These are phyloP conservation scores for Pilophorus perplexus DNA, from an alignment of 2,888 invertebrate genomes.

Conservation along the genomic window DNA sequence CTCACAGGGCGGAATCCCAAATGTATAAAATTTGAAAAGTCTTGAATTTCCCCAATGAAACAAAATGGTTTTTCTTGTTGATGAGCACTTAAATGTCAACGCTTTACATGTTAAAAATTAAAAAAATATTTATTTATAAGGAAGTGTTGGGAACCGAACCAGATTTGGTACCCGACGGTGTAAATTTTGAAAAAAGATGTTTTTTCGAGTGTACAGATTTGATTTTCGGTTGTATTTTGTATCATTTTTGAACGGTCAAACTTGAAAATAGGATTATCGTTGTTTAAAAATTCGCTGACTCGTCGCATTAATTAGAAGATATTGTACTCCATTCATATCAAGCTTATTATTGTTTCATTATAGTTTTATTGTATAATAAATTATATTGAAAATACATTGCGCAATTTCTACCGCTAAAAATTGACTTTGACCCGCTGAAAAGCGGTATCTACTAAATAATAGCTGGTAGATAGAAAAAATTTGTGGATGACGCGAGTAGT, in stretches of 20 bases:
- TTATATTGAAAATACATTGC: slow-evolving; percentile 33
- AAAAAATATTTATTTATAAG: slow-evolving; percentile 33
- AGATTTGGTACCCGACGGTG: slow-evolving; percentile 8
- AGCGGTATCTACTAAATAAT: too few relatives aligned
- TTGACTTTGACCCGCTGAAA: too few relatives aligned
- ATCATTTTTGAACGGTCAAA: background rate
- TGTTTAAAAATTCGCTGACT: slow-evolving; percentile 11
- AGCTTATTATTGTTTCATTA: slow-evolving; percentile 42
- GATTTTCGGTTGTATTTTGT: background rate
- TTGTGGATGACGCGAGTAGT: too few relatives aligned
- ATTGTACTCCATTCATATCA: slow-evolving; percentile 44
- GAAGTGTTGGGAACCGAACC: slow-evolving; percentile 5
- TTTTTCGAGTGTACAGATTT: slow-evolving; percentile 18
- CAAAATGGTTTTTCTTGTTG: slow-evolving; percentile 39
- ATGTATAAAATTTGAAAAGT: slow-evolving; percentile 34
- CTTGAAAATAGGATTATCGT: background rate
- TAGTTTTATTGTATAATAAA: slow-evolving; percentile 44
- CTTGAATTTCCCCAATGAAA: slow-evolving; percentile 26
- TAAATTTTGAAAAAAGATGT: slow-evolving; percentile 22
- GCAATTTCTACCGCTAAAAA: too few relatives aligned
- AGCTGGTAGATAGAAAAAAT: too few relatives aligned
- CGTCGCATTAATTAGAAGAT: slow-evolving; percentile 38
- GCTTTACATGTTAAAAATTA: slow-evolving; percentile 45
- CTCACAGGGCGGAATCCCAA: slow-evolving; percentile 43
- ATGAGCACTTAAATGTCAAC: slow-evolving; percentile 44